These are phyloP conservation scores for Athrips mouffetella DNA, from an alignment of 2,888 invertebrate species.

Conservation along the genomic window DNA sequence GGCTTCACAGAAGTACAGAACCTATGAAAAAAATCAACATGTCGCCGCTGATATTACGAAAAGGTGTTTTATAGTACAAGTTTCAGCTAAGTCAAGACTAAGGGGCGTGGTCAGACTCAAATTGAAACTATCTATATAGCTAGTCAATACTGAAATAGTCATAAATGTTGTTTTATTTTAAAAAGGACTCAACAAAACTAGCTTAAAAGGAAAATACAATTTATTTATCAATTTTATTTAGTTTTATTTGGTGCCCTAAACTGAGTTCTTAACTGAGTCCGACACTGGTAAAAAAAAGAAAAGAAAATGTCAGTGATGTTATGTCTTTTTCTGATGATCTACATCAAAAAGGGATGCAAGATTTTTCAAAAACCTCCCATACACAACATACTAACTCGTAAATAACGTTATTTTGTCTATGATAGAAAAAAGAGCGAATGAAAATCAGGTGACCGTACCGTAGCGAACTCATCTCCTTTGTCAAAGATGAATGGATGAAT, in stretches of 20 bases:
- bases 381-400: not conserved
- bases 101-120: slow-evolving; percentile 51
- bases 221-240: not conserved
- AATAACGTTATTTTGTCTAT: slow-evolving; percentile 14
- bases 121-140: too few relatives aligned
- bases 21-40: slow-evolving; percentile 78
- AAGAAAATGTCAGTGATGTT: slow-evolving; percentile 2
- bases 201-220: not conserved
- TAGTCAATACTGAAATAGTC: too few relatives aligned
- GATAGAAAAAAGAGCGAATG: slow-evolving; percentile 13
- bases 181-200: not conserved
- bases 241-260: too few relatives aligned
- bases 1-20: slow-evolving; percentile 78
- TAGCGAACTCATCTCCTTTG: too few relatives aligned
- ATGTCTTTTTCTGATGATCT: not conserved
- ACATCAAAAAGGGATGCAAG: not conserved
- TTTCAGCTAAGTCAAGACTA: slow-evolving; percentile 51
- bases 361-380: not conserved
- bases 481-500: slow-evolving; percentile 10
- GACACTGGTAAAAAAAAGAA: slow-evolving; percentile 6
- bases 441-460: slow-evolving; percentile 16
- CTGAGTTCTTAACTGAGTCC: too few relatives aligned
- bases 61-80: slow-evolving; percentile 66
- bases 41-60: slow-evolving; percentile 69
- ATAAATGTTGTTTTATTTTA: not conserved